Conservation (phyloP, 1,140 invertebrate genomes). For the Parapsyche elsis region DNA sequence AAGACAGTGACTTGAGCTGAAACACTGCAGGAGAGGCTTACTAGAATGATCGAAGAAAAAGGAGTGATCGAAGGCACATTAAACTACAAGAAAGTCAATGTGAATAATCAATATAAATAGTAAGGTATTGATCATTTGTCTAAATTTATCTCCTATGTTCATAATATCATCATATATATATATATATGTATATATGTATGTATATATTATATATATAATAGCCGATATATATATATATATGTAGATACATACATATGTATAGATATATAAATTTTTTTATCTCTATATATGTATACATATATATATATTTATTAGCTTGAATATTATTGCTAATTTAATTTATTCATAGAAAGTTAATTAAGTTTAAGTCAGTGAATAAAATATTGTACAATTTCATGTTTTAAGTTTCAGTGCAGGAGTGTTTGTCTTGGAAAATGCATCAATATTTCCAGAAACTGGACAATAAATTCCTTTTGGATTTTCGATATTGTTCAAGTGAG, state of each 20-base stretch:
- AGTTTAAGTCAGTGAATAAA: not conserved
- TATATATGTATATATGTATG: conserved; percentile 10
- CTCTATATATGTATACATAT: conserved; percentile 19
- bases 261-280: conserved; percentile 11
- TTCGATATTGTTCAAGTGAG: conserved; percentile 70
- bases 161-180: not conserved
- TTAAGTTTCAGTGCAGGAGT: conserved; percentile 68
- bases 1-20: no score
- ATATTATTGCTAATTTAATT: no score
- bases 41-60: conserved; percentile 68
- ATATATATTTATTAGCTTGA: conserved; percentile 6
- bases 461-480: conserved; percentile 75
- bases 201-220: no score
- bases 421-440: conserved; percentile 76
- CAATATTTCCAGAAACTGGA: conserved; percentile 71
- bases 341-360: no score
- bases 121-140: conserved; percentile 58
- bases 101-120: conserved; percentile 67
- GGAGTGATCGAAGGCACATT: conserved; percentile 74
- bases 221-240: conserved; percentile 18
- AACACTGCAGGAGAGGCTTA: conserved; percentile 73
- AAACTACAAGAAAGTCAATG: conserved; percentile 72
- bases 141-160: not conserved
- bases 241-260: conserved; percentile 4
- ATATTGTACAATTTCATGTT: conserved; percentile 26